These are phyloP conservation scores for Andrena praecox DNA, from an alignment of 2,888 invertebrate genomes.

Conservation along the genomic window DNA sequence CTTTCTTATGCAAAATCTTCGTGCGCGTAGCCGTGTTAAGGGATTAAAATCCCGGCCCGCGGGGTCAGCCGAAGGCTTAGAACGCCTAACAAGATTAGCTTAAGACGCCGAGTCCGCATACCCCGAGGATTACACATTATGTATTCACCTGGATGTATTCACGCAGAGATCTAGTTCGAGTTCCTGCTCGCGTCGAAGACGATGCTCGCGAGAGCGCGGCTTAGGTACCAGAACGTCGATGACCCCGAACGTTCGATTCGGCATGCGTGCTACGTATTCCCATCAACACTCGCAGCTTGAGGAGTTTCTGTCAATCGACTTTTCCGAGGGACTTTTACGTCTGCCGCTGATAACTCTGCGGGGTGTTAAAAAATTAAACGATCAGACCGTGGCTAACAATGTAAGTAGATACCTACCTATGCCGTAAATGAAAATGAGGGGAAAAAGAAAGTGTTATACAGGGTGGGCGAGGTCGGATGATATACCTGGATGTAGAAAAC, in stretches of 20 bases:
- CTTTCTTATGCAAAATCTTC: conserved; percentile 83
- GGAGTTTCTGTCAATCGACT: no score
- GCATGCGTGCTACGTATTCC: conserved; percentile 7
- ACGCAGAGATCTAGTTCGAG: conserved; percentile 79
- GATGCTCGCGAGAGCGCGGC: conserved; percentile 43
- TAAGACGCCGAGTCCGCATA: conserved; percentile 84
- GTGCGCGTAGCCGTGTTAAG: conserved; percentile 79
- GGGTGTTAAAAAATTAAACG: no score
- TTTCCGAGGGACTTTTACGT: no score
- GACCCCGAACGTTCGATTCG: conserved; percentile 34
- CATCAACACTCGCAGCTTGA: background rate
- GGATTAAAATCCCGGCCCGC: conserved; percentile 82
- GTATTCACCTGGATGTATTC: conserved; percentile 83
- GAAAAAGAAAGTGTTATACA: no score
- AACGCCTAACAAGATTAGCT: conserved; percentile 85
- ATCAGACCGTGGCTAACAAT: no score
- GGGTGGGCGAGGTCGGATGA: no score
- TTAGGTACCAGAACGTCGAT: conserved; percentile 36
- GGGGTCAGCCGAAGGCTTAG: conserved; percentile 83
- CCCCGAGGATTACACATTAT: conserved; percentile 84
- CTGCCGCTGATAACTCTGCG: no score
- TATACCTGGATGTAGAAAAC: no score
- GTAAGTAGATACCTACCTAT: no score
- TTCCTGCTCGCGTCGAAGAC: conserved; percentile 59
- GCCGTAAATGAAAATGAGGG: no score